Evolutionary conservation across 2,113 vertebrate genomes (phyloP).

Genomic region (Butastur rufipennis): DNA sequence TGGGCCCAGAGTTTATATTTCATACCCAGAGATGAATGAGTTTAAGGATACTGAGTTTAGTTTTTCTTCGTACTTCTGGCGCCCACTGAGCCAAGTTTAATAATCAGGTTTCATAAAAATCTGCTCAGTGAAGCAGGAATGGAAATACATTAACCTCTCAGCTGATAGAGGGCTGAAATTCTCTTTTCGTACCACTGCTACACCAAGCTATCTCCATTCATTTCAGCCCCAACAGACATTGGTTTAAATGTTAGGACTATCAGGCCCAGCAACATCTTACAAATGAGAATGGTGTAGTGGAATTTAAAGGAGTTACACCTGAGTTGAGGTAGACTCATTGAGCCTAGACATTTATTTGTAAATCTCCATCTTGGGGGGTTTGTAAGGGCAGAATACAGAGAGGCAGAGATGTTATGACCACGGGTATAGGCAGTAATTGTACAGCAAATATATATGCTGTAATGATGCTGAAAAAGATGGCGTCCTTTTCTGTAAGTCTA

Average conservation of each 20-base stretch:
- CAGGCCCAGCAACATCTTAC: neutral
- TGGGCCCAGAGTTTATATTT: neutral
- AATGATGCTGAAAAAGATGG: conserved; percentile 22
- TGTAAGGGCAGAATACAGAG: neutral
- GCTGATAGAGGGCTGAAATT: neutral
- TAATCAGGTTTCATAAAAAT: conserved; percentile 7
- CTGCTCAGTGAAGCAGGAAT: neutral
- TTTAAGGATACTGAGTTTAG: neutral
- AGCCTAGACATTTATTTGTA: neutral
- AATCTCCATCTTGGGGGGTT: neutral
- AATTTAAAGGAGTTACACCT: neutral
- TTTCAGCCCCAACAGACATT: neutral
- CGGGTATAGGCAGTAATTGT: neutral
- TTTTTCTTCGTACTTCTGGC: neutral
- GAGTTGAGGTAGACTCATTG: neutral
- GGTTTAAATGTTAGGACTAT: neutral
- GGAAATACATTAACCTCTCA: neutral
- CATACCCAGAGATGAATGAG: neutral
- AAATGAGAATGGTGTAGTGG: neutral
- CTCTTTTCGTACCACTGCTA: neutral
- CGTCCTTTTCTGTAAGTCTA: neutral
- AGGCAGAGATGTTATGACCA: neutral
- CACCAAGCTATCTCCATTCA: neutral
- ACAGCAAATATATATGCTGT: neutral
- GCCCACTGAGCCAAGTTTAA: neutral